phyloP scores from a whole-genome alignment of 2,113 vertebrate species.

The Protobothrops mucrosquamatus region DNA sequence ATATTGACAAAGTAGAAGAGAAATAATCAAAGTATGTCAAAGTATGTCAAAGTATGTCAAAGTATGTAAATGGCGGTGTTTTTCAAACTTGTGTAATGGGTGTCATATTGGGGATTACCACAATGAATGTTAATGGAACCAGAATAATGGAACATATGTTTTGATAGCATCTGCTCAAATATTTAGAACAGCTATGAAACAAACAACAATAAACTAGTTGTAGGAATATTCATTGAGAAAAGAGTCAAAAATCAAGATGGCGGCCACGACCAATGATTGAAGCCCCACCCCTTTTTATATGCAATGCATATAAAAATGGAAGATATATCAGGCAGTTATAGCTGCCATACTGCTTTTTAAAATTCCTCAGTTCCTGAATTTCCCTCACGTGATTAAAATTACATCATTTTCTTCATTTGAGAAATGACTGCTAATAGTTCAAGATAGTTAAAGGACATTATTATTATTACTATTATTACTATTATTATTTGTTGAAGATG shows the following conservation, averaged over 20 bases:
- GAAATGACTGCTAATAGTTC: not conserved
- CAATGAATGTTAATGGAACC: not conserved
- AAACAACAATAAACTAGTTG: not conserved
- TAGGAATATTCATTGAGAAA: not conserved
- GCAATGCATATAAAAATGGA: not conserved
- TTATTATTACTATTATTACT: too few relatives aligned
- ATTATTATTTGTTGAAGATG: not conserved
- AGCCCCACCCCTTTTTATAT: too few relatives aligned
- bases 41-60: not conserved
- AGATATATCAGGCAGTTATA: not conserved
- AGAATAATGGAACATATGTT: not conserved
- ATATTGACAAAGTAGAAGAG: not conserved
- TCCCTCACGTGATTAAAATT: not conserved
- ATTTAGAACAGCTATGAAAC: not conserved
- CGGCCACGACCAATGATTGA: not conserved
- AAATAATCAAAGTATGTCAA: not conserved
- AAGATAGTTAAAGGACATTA: not conserved
- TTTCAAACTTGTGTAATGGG: not conserved
- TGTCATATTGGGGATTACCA: not conserved
- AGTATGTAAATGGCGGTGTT: not conserved
- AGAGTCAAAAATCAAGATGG: not conserved
- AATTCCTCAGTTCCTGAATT: not conserved
- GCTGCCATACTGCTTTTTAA: not conserved
- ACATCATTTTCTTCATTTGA: not conserved
- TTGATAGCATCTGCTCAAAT: not conserved